phyloP scores from a whole-genome alignment of 2,888 invertebrate genomes.

The Adelognathus sp. region DNA sequence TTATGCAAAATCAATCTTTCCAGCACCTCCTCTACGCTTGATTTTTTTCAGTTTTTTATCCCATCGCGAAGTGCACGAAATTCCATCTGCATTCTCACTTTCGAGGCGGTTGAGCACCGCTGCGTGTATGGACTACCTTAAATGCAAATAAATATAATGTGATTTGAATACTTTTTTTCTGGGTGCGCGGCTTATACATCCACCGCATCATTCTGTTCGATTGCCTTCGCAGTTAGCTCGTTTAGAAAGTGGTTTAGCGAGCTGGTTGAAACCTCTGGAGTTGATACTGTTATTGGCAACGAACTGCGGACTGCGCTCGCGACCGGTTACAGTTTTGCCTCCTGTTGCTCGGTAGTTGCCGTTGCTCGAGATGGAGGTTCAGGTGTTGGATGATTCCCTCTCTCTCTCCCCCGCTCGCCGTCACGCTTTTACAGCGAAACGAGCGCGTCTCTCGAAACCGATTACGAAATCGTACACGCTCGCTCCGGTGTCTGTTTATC shows the following conservation, averaged over 20 bases:
- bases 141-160: no score
- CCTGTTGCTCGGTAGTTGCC: neutral
- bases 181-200: neutral
- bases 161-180: no score
- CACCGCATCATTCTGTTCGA: neutral
- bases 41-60: no score
- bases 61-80: no score
- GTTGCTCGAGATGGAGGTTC: neutral
- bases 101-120: no score
- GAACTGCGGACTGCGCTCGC: neutral
- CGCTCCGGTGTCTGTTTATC: conserved; percentile 19
- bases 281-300: neutral
- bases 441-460: conserved; percentile 19
- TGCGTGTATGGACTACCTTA: no score
- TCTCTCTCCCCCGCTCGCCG: neutral
- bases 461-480: conserved; percentile 52
- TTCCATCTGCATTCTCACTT: no score
- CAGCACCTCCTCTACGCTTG: no score
- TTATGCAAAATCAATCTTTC: no score
- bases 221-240: neutral
- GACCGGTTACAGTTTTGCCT: conserved; percentile 11
- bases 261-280: neutral
- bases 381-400: neutral
- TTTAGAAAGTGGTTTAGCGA: conserved; percentile 37
- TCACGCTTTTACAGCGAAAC: conserved; percentile 29